These are phyloP conservation scores for Xiphophorus couchianus DNA, from an alignment of 2,113 vertebrate genomes.

Conservation along the genomic window DNA sequence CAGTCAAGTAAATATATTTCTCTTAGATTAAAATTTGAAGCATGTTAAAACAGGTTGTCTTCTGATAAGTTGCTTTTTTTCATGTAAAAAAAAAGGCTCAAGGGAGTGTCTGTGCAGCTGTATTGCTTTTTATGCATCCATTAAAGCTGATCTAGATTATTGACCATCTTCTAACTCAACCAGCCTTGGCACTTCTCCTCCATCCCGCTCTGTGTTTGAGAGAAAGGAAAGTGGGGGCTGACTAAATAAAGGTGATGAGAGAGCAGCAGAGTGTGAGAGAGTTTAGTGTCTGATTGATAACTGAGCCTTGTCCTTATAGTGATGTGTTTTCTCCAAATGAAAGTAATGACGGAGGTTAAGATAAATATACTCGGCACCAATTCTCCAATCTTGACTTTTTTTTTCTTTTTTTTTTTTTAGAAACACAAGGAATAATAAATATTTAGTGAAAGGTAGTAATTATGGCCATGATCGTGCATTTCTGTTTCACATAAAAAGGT, in stretches of 20 bases:
- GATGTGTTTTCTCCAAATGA: slow-evolving; percentile 20
- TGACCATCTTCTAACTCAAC: not conserved
- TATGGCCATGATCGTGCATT: slow-evolving; percentile 14
- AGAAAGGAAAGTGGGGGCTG: slow-evolving; percentile 15
- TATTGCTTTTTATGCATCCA: not conserved
- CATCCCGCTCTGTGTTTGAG: slow-evolving; percentile 3
- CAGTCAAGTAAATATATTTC: not conserved
- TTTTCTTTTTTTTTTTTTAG: slow-evolving; percentile 1
- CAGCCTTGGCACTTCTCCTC: not conserved
- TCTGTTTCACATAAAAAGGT: slow-evolving; percentile 3
- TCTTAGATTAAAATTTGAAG: not conserved
- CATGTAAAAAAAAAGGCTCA: not conserved
- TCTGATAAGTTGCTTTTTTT: not conserved
- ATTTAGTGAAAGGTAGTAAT: slow-evolving; percentile 6
- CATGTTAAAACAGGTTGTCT: not conserved
- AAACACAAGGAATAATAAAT: not conserved
- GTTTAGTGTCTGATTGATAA: slow-evolving; percentile 62
- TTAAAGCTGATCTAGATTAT: not conserved
- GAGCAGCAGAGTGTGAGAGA: slow-evolving; percentile 42
- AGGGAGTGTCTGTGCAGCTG: not conserved
- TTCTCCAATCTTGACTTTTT: slow-evolving; percentile 3
- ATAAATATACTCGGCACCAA: slow-evolving; percentile 17
- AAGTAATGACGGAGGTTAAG: slow-evolving; percentile 26
- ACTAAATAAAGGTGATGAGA: slow-evolving; percentile 53
- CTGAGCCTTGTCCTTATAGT: slow-evolving; percentile 36